Percentiles rank a stretch among this genome's conserved stretches.
Evolutionary conservation across 2,888 invertebrate genomes (phyloP).

Genomic region (Synergus umbraculus): DNA sequence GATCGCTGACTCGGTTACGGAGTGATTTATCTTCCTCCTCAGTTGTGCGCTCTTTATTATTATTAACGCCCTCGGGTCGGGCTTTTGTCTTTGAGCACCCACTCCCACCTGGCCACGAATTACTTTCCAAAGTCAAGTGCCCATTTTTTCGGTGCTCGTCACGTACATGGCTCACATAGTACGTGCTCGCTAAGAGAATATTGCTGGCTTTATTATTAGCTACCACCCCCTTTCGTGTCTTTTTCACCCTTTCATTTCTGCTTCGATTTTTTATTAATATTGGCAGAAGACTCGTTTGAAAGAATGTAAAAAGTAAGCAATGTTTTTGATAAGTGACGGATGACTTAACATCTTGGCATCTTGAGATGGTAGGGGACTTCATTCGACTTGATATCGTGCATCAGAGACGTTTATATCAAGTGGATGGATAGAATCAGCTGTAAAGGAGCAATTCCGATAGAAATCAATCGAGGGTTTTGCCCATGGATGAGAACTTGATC

Average conservation of each 20-base stretch:
- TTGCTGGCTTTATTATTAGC: background rate
- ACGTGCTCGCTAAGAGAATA: slow-evolving; percentile 24
- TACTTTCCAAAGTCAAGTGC: slow-evolving; percentile 39
- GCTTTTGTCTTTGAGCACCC: slow-evolving; percentile 37
- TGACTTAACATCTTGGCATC: background rate
- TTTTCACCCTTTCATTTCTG: background rate
- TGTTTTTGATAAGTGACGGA: background rate
- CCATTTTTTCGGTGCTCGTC: slow-evolving; percentile 33
- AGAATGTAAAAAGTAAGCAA: no score
- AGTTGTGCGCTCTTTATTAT: slow-evolving; percentile 14
- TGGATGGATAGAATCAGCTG: slow-evolving; percentile 1
- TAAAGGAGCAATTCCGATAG: slow-evolving; percentile 4
- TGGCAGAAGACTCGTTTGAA: no score
- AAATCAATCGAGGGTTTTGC: background rate
- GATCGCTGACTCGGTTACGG: slow-evolving; percentile 20
- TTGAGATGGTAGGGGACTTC: background rate
- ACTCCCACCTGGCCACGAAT: slow-evolving; percentile 41
- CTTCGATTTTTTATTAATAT: background rate
- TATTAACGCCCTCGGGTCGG: background rate
- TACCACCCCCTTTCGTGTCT: background rate
- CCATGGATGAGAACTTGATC: background rate
- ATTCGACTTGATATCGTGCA: background rate
- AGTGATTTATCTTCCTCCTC: slow-evolving; percentile 36
- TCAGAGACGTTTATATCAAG: background rate
- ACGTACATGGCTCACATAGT: slow-evolving; percentile 34